Conservation (phyloP, 2,113 vertebrate genomes). For the Macquaria ambigua region DNA sequence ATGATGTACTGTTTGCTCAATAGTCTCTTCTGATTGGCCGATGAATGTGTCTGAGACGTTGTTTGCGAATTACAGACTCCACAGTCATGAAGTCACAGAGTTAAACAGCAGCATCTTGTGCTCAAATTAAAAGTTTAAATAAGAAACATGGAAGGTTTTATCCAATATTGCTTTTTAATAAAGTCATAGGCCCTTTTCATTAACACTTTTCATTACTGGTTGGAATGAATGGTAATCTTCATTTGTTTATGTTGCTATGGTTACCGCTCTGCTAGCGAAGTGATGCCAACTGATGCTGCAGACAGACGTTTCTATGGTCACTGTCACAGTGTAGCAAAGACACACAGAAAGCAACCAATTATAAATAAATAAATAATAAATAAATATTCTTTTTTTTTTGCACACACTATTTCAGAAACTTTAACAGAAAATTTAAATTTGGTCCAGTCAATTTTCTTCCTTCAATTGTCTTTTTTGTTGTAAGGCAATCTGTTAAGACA, state of each 20-base stretch:
- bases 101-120: neutral
- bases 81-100: neutral
- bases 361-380: too few species aligned
- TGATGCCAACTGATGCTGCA: neutral
- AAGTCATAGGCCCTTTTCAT: neutral
- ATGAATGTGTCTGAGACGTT: neutral
- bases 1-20: constrained; percentile 40
- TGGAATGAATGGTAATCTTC: neutral
- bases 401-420: too few species aligned
- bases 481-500: constrained; percentile 41
- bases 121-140: neutral
- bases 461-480: constrained; percentile 2
- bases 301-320: constrained; percentile 33
- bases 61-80: neutral
- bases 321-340: constrained; percentile 29
- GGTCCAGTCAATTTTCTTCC: constrained; percentile 4
- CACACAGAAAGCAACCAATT: too few species aligned
- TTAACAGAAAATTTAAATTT: too few species aligned
- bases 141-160: neutral
- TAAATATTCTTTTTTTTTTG: too few species aligned
- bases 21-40: constrained; percentile 22
- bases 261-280: neutral
- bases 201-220: too few species aligned
- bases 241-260: constrained; percentile 4
- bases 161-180: neutral